Conservation (phyloP, 2,888 invertebrate species). For the Cantharis flavilabris region DNA sequence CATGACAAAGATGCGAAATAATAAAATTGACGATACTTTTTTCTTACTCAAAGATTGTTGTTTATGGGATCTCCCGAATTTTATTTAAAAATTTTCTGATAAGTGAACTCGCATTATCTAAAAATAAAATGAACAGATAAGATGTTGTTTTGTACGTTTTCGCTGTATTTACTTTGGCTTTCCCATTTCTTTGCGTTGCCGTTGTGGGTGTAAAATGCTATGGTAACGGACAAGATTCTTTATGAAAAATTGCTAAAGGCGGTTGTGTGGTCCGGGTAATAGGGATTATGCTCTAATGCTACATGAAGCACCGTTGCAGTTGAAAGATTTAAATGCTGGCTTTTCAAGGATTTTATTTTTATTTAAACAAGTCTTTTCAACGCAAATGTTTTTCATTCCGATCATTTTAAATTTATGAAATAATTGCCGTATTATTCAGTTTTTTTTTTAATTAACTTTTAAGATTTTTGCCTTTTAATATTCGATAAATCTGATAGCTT, state of each 20-base stretch:
- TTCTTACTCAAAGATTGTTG: not conserved
- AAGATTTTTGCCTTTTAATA: not conserved
- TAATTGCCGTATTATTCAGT: not conserved
- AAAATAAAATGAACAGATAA: not conserved
- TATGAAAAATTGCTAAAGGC: not conserved
- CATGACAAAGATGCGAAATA: slow-evolving; percentile 28
- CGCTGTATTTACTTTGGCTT: not conserved
- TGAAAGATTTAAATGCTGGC: not conserved
- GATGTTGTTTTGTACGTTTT: not conserved
- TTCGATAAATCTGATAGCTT: not conserved
- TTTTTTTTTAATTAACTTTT: not conserved
- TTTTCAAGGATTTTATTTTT: not conserved
- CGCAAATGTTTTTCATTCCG: not conserved
- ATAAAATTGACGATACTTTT: slow-evolving; percentile 12
- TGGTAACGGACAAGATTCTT: not conserved
- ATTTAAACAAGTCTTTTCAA: not conserved
- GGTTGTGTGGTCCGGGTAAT: not conserved
- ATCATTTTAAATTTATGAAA: not conserved
- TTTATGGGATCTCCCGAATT: not conserved
- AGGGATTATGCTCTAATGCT: not conserved
- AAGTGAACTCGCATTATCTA: not conserved
- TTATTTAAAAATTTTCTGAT: not conserved
- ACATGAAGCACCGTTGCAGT: not conserved
- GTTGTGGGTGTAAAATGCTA: not conserved
- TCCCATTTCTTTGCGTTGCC: not conserved